Evolutionary conservation across 2,113 vertebrate genomes (phyloP).

Genomic region (Theristicus caerulescens): DNA sequence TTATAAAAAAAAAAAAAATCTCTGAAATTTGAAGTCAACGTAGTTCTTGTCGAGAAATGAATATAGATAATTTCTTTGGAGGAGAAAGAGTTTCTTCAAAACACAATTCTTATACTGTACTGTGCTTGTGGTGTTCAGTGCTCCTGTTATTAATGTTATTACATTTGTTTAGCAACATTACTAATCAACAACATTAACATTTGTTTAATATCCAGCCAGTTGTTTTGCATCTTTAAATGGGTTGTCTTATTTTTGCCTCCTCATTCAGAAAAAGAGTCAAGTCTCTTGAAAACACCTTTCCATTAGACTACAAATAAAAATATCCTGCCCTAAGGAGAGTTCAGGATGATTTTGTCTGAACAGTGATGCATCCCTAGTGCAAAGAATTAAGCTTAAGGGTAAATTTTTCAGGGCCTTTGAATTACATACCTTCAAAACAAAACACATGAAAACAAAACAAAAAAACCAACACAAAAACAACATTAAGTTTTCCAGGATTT

Average conservation of each 20-base stretch:
- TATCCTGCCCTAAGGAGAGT: background rate
- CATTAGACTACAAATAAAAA: background rate
- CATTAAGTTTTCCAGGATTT: background rate
- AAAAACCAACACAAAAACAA: background rate
- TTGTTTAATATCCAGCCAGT: background rate
- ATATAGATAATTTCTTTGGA: background rate
- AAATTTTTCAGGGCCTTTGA: background rate
- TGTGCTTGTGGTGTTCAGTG: background rate
- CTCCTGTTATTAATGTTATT: background rate
- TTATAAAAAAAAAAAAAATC: background rate
- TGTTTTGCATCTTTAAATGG: background rate
- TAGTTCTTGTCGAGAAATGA: background rate
- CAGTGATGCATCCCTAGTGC: background rate
- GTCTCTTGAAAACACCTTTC: background rate
- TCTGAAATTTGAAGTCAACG: background rate
- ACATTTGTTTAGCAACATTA: background rate
- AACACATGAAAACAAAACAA: background rate
- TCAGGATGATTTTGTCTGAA: background rate
- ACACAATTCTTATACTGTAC: background rate
- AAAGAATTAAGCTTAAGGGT: background rate
- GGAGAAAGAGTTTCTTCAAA: background rate
- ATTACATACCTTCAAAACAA: background rate
- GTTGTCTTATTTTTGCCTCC: background rate
- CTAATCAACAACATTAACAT: background rate
- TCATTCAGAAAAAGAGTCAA: background rate